These are phyloP conservation scores for Dermatemys mawii DNA, from an alignment of 2,113 vertebrate species.

Conservation along the genomic window DNA sequence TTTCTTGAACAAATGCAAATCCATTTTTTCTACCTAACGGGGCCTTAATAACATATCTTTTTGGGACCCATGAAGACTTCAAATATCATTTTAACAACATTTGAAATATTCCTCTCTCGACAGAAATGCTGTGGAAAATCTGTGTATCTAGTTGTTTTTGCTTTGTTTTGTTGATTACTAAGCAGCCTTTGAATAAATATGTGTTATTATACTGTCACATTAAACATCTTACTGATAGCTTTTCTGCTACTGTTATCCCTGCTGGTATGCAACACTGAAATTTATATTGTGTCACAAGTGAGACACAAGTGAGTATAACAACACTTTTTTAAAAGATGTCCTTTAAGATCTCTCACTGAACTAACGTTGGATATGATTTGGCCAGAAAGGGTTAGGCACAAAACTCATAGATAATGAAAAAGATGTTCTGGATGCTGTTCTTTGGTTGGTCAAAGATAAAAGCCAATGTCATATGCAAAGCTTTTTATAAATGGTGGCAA, in stretches of 20 bases:
- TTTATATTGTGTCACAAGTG: not conserved
- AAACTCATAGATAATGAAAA: not conserved
- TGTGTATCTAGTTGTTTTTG: not conserved
- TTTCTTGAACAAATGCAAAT: not conserved
- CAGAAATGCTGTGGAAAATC: not conserved
- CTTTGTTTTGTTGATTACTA: not conserved
- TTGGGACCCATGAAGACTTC: not conserved
- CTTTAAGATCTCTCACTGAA: constrained; percentile 17
- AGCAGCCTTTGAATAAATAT: not conserved
- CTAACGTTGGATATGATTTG: constrained; percentile 10
- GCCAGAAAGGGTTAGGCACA: not conserved
- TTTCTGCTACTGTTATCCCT: not conserved
- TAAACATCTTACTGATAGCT: not conserved
- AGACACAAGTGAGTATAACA: not conserved
- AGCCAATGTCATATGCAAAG: not conserved
- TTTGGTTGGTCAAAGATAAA: constrained; percentile 24
- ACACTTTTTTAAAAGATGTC: not conserved
- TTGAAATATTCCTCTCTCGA: not conserved
- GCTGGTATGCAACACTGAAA: not conserved
- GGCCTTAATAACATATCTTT: not conserved
- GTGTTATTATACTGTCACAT: not conserved
- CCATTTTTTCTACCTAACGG: not conserved
- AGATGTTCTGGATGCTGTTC: constrained; percentile 14
- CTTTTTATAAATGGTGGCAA: not conserved
- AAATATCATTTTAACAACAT: not conserved